phyloP scores from a whole-genome alignment of 2,113 vertebrate genomes.

The Labrus mixtus region DNA sequence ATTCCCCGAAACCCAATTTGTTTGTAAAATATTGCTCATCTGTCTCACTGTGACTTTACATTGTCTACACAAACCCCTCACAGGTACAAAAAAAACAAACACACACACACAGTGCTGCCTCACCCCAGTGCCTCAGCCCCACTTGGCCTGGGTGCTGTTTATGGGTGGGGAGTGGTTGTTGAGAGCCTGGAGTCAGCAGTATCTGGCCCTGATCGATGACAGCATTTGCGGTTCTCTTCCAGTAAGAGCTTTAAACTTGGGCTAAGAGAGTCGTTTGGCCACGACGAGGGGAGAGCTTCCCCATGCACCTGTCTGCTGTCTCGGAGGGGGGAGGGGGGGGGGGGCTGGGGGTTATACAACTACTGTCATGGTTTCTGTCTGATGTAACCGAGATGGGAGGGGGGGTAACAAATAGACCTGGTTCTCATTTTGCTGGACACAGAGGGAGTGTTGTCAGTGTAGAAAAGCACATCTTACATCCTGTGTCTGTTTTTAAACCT shows the following conservation, averaged over 20 bases:
- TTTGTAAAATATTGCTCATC: not conserved
- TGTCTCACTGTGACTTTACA: constrained; percentile 9
- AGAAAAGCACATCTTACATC: constrained; percentile 6
- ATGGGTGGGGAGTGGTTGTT: constrained; percentile 78
- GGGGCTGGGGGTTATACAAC: not conserved
- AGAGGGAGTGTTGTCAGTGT: constrained; percentile 28
- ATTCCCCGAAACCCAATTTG: not conserved
- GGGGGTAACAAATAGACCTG: constrained; percentile 2
- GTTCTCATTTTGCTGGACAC: constrained; percentile 15
- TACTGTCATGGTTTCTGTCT: constrained; percentile 22
- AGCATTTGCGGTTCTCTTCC: constrained; percentile 84
- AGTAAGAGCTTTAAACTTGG: constrained; percentile 84
- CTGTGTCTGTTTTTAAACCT: not conserved
- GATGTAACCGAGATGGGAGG: constrained; percentile 28
- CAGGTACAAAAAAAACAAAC: not conserved
- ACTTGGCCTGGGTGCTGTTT: constrained; percentile 72
- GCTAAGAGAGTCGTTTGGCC: constrained; percentile 67
- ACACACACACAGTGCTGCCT: constrained; percentile 45
- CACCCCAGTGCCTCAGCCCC: constrained; percentile 58
- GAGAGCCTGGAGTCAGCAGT: constrained; percentile 83
- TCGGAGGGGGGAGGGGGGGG: constrained; percentile 1
- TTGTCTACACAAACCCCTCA: constrained; percentile 5
- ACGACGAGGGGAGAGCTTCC: constrained; percentile 51
- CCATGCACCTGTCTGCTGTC: constrained; percentile 48
- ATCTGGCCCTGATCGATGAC: constrained; percentile 83